phyloP scores from a whole-genome alignment of 2,888 invertebrate genomes.

The Sisyra terminalis region DNA sequence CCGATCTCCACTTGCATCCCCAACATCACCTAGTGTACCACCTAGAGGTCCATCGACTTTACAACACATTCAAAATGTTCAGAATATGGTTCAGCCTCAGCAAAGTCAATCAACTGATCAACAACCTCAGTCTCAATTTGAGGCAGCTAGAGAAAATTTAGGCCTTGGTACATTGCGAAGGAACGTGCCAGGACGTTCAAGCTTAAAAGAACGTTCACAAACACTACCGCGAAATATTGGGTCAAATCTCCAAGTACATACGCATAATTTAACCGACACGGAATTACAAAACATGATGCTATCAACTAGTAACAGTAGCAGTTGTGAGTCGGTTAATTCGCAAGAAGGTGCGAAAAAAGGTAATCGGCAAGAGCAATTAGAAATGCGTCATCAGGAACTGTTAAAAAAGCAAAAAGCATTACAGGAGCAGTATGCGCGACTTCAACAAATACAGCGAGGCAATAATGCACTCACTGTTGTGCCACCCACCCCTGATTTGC shows the following conservation, averaged over 20 bases:
- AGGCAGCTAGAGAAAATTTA: conserved; percentile 26
- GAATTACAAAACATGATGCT: conserved; percentile 23
- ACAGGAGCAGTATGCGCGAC: conserved; percentile 79
- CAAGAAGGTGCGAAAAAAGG: conserved; percentile 45
- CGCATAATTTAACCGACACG: conserved; percentile 14
- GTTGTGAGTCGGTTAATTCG: conserved; percentile 60
- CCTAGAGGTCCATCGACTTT: conserved; percentile 27
- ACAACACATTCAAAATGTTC: conserved; percentile 27
- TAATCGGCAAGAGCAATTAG: conserved; percentile 55
- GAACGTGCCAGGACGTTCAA: conserved; percentile 15
- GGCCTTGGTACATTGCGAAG: conserved; percentile 27
- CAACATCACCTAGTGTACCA: conserved; percentile 55
- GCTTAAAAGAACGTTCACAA: conserved; percentile 19
- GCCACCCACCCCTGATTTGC: conserved; percentile 41
- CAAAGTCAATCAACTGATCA: conserved; percentile 20
- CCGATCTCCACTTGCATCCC: conserved; percentile 72
- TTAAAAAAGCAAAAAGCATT: conserved; percentile 73
- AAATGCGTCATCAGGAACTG: conserved; percentile 77
- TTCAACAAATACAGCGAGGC: conserved; percentile 74
- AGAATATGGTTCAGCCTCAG: conserved; percentile 20
- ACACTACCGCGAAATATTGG: conserved; percentile 27
- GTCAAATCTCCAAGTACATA: conserved; percentile 22
- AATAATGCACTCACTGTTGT: conserved; percentile 44
- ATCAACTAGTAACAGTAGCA: conserved; percentile 48
- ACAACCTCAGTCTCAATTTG: conserved; percentile 20